Evolutionary conservation across 2,797 vertebrate genomes (phyloP), one percentile per base, ranked within the genome.

Genomic region (Avahi laniger): DNA sequence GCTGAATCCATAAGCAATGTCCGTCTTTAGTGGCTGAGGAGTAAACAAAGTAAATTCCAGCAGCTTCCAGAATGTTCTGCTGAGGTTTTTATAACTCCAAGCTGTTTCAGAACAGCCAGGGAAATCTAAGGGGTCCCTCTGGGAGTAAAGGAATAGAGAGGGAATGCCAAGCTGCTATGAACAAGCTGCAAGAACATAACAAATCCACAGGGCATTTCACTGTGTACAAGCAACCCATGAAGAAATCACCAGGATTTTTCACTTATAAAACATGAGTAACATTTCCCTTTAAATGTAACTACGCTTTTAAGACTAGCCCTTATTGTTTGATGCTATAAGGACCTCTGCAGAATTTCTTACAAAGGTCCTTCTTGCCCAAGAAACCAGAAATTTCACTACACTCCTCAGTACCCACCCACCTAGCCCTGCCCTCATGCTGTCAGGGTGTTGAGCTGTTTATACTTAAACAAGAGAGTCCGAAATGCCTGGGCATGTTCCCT

Each of bases 1-100:
- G 73, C 46, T n/a, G n/a, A 46, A 28, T 72, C 85, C 15, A 3
- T 57, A 65, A 86, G 24, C 54, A 63, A 33, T 8, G 26, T 38
- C 18, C 22, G 22, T n/a, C 65, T 69, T 90, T 15, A 7, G 57
- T 43, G 82, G 63, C 35, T 80, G n/a, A 70, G 52, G 41, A 79
- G 52, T 59, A 80, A 79, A 86, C 22, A 70, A 72, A 94, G 94
- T 81, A 28, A 85, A 24, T 52, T 81, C 67, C 87, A 93, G 93
- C 46, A 79, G 81, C 38, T 59, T 65, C 75, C 63, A 79, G 79
- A 80, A 93, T 18, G 8, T 59, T 90, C 91, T 85, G 35, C 82
- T 14, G 61, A 95, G 85, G 65, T 73, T 95, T 91, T 79, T 86
- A 54, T 3, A 75, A 82, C 52, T 94, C 52, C 65, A 57, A 46